A percentile compares a stretch with the other conserved stretches of the same genome.
phyloP scores from a whole-genome alignment of 2,888 invertebrate genomes.

The Clivina fossor region DNA sequence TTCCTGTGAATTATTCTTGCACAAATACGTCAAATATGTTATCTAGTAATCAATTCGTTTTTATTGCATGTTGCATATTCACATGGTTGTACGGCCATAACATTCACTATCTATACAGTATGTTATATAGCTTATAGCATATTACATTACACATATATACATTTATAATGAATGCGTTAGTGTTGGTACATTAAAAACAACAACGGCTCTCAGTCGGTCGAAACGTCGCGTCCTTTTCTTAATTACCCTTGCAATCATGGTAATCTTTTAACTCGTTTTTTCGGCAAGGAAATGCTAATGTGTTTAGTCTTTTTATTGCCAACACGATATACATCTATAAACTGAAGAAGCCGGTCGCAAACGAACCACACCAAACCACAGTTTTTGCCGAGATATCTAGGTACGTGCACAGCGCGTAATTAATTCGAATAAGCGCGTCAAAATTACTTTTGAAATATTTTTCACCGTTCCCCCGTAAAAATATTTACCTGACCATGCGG shows the following conservation, averaged over 20 bases:
- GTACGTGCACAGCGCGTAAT: too few relatives aligned
- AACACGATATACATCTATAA: slow-evolving; percentile 31
- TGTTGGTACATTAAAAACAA: slow-evolving; percentile 23
- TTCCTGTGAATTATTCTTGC: too few relatives aligned
- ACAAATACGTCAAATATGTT: too few relatives aligned
- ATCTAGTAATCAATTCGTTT: too few relatives aligned
- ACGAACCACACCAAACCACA: not conserved
- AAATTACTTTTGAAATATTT: too few relatives aligned
- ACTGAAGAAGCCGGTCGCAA: slow-evolving; percentile 14
- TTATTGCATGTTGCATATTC: too few relatives aligned
- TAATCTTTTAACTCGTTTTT: slow-evolving; percentile 28
- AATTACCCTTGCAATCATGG: slow-evolving; percentile 31
- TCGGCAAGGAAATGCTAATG: slow-evolving; percentile 34
- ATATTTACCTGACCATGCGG: not conserved
- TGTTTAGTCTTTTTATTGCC: slow-evolving; percentile 30
- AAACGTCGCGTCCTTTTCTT: slow-evolving; percentile 23
- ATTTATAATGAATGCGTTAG: not conserved
- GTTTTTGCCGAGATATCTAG: too few relatives aligned
- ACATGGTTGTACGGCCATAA: too few relatives aligned
- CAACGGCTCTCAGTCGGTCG: slow-evolving; percentile 4
- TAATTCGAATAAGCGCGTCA: too few relatives aligned
- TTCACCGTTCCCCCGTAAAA: too few relatives aligned
- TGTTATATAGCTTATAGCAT: too few relatives aligned
- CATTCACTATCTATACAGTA: too few relatives aligned
- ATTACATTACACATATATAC: slow-evolving; percentile 5